Evolutionary conservation across 1,140 invertebrate genomes (phyloP), one percentile per base, ranked within the genome.

Genomic region (Cecropterus lyciades): DNA sequence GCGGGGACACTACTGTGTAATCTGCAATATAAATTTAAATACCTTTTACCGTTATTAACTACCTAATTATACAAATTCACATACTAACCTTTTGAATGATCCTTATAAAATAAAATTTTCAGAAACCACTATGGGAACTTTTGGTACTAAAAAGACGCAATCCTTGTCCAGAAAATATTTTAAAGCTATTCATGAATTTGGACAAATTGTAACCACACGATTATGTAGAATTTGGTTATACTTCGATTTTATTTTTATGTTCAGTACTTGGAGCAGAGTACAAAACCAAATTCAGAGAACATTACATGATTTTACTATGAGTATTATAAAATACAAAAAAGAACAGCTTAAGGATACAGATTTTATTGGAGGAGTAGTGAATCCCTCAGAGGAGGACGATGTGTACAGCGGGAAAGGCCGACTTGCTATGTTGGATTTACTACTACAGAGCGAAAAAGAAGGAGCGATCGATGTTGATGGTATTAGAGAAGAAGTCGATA

Each of bases 91-190:
- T n/a, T n/a, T n/a, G n/a, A n/a, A n/a, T n/a, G n/a, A n/a, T n/a
- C n/a, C n/a, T n/a, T n/a, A n/a, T n/a, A n/a, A n/a, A n/a, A n/a
- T n/a, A n/a, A n/a, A n/a, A 24, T 69, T 82, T 76, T 10, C 63
- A 84, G 82, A 81, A 69, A 79, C 77, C 43, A 76, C 86, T 10
- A 88, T 90, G 87, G 84, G 87, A 14, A 68, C 65, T 17, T 49
- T 72, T 14, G 71, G 75, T 8, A 51, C 72, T 8, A 68, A 80
- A 52, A 63, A 68, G 1, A 30, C 62, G 4, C 63, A 71, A 52
- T 51, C 69, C 16, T 52, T 68, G 5, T 60, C 40, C 0, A 53
- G 75, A 3, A 79, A 81, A 70, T 89, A 88, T 60, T 80, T 86
- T 14, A 67, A 85, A 15, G 78, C 77, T 2, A 64, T 88, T 14